Evolutionary conservation across 2,113 vertebrate genomes (phyloP), one percentile per base, ranked within the genome.

Genomic region (Lampris megalopsis): DNA sequence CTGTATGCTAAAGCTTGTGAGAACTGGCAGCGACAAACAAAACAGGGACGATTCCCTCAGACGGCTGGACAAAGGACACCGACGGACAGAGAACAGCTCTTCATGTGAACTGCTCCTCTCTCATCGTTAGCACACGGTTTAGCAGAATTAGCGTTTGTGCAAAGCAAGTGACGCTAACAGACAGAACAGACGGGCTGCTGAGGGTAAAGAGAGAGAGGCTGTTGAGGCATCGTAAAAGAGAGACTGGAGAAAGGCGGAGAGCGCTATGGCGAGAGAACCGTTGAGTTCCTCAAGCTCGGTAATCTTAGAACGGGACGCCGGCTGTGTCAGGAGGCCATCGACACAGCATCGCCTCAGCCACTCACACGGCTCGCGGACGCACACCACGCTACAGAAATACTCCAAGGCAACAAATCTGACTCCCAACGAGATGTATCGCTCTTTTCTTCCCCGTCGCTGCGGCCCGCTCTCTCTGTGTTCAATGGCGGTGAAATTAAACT

Each of bases 381-480:
- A 60, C 79, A 80, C 75, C 71, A 77, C 60, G 68, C 66, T 24
- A 35, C 58, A 67, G 45, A 80, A 76, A 71, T 38, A 70, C 59
- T 77, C 78, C 73, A 64, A 77, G 80, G 75, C 42, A 73, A 68
- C 71, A 79, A 67, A 73, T 71, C 58, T 40, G 69, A 77, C 79
- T 54, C 63, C 74, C 48, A 53, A 5, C 1, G 70, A 77, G 61
- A 66, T 52, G 66, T 52, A 56, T 36, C 6, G 49, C 72, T 79
- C 40, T 53, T 24, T 6, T 13, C 42, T 40, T 40, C 43, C 8
- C 63, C 41, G 48, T 63, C 49, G 41, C 24, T 9, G 38, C 50
- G 13, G 69, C 64, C 61, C 68, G 38, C 48, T 80, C 76, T 57
- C 60, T 53, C 48, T 71, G 13, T 38, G 68, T 79, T 47, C 74